Conservation (phyloP, 1,140 invertebrate species). For the Drosophila takahashii region DNA sequence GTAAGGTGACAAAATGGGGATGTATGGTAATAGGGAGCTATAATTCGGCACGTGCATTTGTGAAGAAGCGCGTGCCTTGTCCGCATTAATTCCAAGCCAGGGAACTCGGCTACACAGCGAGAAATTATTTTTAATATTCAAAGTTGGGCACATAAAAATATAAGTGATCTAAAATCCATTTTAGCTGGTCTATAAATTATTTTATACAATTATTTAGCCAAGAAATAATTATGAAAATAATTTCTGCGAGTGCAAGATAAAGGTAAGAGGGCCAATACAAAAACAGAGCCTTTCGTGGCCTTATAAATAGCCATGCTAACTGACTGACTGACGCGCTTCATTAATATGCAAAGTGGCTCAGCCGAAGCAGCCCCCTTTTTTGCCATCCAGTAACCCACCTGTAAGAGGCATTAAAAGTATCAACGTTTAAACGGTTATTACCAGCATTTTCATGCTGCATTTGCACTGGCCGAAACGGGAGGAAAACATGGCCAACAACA, state of each 20-base stretch:
- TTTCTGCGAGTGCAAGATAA: not conserved
- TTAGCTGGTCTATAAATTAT: too few relatives aligned
- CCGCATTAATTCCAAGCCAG: conserved; percentile 54
- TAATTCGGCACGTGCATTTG: conserved; percentile 50
- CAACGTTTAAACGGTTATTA: conserved; percentile 79
- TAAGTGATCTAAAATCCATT: not conserved
- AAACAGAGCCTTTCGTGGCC: conserved; percentile 16
- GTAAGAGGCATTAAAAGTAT: conserved; percentile 54
- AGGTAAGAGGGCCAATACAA: not conserved
- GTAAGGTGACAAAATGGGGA: conserved; percentile 39
- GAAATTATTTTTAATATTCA: conserved; percentile 2
- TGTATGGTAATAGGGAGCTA: conserved; percentile 3
- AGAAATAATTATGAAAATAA: not conserved
- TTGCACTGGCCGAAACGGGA: conserved; percentile 31
- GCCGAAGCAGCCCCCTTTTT: not conserved
- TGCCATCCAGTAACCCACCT: conserved; percentile 14
- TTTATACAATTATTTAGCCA: too few relatives aligned
- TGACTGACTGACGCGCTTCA: conserved; percentile 62
- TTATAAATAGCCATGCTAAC: conserved; percentile 60
- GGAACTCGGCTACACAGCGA: conserved; percentile 16
- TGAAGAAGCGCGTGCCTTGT: conserved; percentile 58
- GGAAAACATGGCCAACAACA: conserved; percentile 59
- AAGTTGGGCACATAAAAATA: too few relatives aligned
- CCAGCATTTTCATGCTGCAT: conserved; percentile 76
- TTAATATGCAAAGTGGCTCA: conserved; percentile 77